phyloP scores from a whole-genome alignment of 2,797 vertebrate species.

The Rhinella marina region DNA sequence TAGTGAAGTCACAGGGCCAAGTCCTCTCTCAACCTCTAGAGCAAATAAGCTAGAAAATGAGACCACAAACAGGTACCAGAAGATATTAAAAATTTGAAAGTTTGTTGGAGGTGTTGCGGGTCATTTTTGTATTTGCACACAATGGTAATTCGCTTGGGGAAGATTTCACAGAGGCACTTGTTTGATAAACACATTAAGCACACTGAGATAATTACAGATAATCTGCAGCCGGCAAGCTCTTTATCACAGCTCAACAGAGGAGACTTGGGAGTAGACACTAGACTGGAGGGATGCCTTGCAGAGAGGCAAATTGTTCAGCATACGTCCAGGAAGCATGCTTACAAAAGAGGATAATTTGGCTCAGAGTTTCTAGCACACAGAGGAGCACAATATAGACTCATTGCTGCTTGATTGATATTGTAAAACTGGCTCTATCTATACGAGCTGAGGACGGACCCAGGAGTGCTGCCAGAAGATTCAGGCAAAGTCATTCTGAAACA shows the following conservation, averaged over 20 bases:
- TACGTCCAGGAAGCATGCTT: slow-evolving; percentile 52
- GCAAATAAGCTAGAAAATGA: neutral
- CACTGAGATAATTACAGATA: slow-evolving; percentile 63
- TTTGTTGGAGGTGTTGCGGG: slow-evolving; percentile 30
- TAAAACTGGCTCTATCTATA: slow-evolving; percentile 19
- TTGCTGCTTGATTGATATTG: slow-evolving; percentile 53
- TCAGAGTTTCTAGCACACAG: slow-evolving; percentile 52
- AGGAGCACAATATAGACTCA: slow-evolving; percentile 43
- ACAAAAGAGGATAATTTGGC: slow-evolving; percentile 60
- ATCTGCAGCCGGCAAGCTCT: slow-evolving; percentile 60
- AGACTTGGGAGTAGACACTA: slow-evolving; percentile 59
- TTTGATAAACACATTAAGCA: slow-evolving; percentile 62
- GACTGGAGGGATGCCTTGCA: slow-evolving; percentile 56
- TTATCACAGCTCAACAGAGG: slow-evolving; percentile 63
- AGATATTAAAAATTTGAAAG: neutral
- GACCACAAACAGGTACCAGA: neutral
- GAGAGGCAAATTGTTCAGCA: slow-evolving; percentile 59
- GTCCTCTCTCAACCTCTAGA: neutral
- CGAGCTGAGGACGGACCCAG: slow-evolving; percentile 16
- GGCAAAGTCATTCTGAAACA: slow-evolving; percentile 5
- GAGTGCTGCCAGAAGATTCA: slow-evolving; percentile 20
- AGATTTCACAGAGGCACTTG: slow-evolving; percentile 52
- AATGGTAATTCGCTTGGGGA: slow-evolving; percentile 28
- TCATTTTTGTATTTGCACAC: slow-evolving; percentile 32
- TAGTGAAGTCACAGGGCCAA: neutral